These are phyloP conservation scores for Sebastes iracundus DNA, from an alignment of 2,797 vertebrate species.

Conservation along the genomic window DNA sequence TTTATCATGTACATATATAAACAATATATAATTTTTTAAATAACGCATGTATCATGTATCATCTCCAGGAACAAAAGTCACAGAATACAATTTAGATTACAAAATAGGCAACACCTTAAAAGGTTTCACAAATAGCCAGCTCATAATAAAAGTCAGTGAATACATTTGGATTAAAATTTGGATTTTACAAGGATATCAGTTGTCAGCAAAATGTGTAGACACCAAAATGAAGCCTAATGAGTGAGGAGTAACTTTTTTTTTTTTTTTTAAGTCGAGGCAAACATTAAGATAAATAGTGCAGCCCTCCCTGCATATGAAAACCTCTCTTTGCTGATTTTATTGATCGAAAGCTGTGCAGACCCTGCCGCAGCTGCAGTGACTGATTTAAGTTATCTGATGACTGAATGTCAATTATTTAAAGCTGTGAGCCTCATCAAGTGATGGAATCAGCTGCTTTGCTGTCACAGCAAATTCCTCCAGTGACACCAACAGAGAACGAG, in stretches of 20 bases:
- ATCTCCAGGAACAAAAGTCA: neutral
- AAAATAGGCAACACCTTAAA: neutral
- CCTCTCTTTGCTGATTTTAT: conserved; percentile 27
- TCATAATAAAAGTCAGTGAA: neutral
- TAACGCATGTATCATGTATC: neutral
- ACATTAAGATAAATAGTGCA: neutral
- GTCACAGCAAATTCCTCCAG: conserved; percentile 33
- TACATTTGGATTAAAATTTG: neutral
- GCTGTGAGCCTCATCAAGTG: conserved; percentile 37
- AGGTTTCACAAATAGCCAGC: neutral
- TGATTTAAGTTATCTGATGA: conserved; percentile 49
- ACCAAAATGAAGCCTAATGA: neutral
- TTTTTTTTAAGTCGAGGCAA: neutral
- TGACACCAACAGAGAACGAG: conserved; percentile 14
- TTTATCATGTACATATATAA: neutral
- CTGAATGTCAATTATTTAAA: conserved; percentile 53
- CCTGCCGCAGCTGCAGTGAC: conserved; percentile 28
- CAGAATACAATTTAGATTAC: neutral
- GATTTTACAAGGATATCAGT: neutral
- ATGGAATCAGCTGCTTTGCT: conserved; percentile 46
- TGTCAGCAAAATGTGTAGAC: neutral
- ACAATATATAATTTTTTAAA: neutral
- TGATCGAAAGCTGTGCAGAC: conserved; percentile 28
- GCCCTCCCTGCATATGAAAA: neutral
- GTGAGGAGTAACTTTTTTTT: neutral